Conservation (phyloP, 2,888 invertebrate species). For the Oasisia sp. region DNA sequence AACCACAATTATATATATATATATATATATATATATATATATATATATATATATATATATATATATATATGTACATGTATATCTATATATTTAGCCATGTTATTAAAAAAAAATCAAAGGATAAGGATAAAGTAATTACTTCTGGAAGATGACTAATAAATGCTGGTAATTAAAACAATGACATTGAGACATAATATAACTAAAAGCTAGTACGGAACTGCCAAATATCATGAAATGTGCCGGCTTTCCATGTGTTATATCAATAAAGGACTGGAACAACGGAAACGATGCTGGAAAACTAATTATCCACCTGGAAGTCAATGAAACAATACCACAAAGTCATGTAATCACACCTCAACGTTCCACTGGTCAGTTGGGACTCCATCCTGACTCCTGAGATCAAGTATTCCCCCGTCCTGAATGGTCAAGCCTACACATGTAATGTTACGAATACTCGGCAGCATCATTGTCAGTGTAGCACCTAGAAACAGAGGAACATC, state of each 20-base stretch:
- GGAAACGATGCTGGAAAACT: too few species aligned
- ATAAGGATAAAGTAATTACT: neutral
- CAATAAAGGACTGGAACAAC: too few species aligned
- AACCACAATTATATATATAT: neutral
- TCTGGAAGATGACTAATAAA: too few species aligned
- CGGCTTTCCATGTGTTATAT: too few species aligned
- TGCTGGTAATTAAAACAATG: neutral
- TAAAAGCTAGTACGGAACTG: neutral
- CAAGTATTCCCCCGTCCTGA: slow-evolving; percentile 45
- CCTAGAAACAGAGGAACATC: neutral
- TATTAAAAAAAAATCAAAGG: too few species aligned
- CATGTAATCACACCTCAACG: slow-evolving; percentile 37
- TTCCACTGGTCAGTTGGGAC: slow-evolving; percentile 42
- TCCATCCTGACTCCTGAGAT: slow-evolving; percentile 41
- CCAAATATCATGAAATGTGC: too few species aligned
- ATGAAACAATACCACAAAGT: neutral
- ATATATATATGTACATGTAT: too few species aligned
- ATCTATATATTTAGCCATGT: neutral
- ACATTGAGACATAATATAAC: neutral
- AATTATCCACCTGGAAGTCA: neutral
- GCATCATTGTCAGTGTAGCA: neutral
- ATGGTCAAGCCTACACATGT: slow-evolving; percentile 44
- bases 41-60: too few species aligned
- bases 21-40: too few species aligned
- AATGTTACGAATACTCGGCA: neutral